Evolutionary conservation across 1,140 invertebrate species (phyloP), one percentile per base, ranked within the genome.

Genomic region (Wiebesia pumilae): DNA sequence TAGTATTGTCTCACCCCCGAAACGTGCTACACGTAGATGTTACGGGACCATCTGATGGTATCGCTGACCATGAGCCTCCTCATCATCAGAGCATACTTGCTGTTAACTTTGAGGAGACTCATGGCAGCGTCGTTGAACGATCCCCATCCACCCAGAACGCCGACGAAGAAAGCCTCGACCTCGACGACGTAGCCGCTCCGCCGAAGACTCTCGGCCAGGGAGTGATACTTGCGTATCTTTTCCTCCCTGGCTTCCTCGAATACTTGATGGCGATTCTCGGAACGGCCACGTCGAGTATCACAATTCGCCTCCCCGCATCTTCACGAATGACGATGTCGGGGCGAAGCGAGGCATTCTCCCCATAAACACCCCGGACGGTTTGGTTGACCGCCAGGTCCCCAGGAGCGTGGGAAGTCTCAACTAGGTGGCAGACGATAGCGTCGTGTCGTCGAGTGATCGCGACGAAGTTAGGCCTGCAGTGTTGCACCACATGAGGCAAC

Each of bases 281-380:
- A 40, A 93, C 89, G 33, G 91, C 85, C 4, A 94, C 90, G 81
- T 94, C 91, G 67, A 92, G 87, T 27, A 91, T 89, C 47, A 80
- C 10, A 30, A 89, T 81, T 0, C 54, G 86, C 12, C 88, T 88
- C 16, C 58, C 19, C 21, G 27, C 62, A 38, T 90, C 90, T 82
- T 91, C 83, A 30, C 79, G 85, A 16, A 92, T 78, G 19, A 93
- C 89, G 3, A 92, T 87, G 88, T 93, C 92, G 14, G 91, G 91
- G n/a, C 88, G 81, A 19, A 90, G 83, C 19, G 79, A 62, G 14
- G 62, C 87, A 1, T 83, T 54, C 27, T 90, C 87, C 0, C 38
- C 89, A n/a, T 35, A 62, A 35, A 84, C 77, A 0, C 88, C 88
- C 19, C 69, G 38, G 51, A 88, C 88, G 6, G 80, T 40, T 24